These are phyloP conservation scores for Dusona sp. DNA, from an alignment of 2,888 invertebrate species.

Conservation along the genomic window DNA sequence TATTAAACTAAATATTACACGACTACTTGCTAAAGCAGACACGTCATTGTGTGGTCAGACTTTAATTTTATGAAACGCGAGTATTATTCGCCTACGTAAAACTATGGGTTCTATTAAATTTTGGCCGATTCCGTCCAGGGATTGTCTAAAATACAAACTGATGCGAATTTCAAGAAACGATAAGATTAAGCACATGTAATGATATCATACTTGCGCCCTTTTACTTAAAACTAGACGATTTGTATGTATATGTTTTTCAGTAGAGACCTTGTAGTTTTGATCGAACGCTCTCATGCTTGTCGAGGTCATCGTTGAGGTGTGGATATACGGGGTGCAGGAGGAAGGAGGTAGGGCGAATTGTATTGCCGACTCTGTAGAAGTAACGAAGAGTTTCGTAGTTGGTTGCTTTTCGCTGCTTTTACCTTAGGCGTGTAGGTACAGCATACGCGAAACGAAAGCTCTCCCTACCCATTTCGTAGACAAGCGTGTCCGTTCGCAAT, in stretches of 20 bases:
- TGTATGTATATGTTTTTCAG: slow-evolving; percentile 37
- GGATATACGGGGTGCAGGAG: slow-evolving; percentile 21
- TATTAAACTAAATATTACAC: neutral
- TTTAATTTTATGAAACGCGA: slow-evolving; percentile 69
- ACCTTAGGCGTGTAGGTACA: slow-evolving; percentile 26
- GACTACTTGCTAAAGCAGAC: slow-evolving; percentile 71
- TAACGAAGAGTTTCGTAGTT: slow-evolving; percentile 49
- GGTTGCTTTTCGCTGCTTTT: slow-evolving; percentile 54
- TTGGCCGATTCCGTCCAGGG: neutral
- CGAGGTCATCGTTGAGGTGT: slow-evolving; percentile 69
- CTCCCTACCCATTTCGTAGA: slow-evolving; percentile 26
- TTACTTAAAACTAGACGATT: slow-evolving; percentile 15
- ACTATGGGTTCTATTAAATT: neutral
- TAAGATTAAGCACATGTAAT: slow-evolving; percentile 5
- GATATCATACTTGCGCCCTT: slow-evolving; percentile 12
- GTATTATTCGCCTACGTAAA: slow-evolving; percentile 70
- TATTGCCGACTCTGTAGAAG: slow-evolving; percentile 42
- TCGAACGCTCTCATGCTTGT: slow-evolving; percentile 76
- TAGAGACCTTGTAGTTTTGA: slow-evolving; percentile 70
- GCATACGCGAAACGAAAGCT: slow-evolving; percentile 47
- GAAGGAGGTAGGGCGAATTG: slow-evolving; percentile 15
- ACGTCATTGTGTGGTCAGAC: slow-evolving; percentile 77
- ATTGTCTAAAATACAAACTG: neutral
- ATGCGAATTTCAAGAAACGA: neutral
- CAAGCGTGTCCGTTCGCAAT: slow-evolving; percentile 66